A percentile compares a stretch with the other conserved stretches of the same genome.
Conservation (phyloP, 2,888 invertebrate genomes). For the Thereva nobilitata region DNA sequence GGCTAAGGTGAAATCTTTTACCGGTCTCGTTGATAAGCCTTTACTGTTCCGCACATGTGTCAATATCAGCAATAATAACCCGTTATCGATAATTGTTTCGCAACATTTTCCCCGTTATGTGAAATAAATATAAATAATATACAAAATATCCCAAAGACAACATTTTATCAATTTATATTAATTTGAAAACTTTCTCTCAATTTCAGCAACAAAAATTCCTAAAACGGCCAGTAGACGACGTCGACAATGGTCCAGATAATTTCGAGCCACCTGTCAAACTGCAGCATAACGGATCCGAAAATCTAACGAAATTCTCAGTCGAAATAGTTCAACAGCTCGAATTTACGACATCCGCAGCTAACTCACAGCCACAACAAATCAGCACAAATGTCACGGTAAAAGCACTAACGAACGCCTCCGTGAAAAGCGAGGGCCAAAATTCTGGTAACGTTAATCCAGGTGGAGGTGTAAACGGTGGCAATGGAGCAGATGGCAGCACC, state of each 20-base stretch:
- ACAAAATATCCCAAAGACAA: too few species aligned
- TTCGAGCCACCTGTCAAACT: constrained; percentile 77
- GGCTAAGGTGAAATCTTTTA: too few species aligned
- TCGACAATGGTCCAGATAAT: constrained; percentile 58
- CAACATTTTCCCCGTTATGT: too few species aligned
- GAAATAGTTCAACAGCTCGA: constrained; percentile 91
- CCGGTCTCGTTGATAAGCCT: too few species aligned
- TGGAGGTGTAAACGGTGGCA: constrained; percentile 44
- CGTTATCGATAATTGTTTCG: too few species aligned
- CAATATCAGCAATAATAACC: too few species aligned
- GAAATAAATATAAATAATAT: too few species aligned
- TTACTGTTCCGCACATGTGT: too few species aligned
- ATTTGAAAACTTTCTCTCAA: constrained; percentile 25
- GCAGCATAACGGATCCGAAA: constrained; percentile 63
- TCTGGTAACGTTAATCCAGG: constrained; percentile 49
- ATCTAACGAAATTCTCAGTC: constrained; percentile 80
- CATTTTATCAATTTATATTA: neutral
- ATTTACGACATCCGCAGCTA: constrained; percentile 85
- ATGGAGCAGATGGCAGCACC: constrained; percentile 38
- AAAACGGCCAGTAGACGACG: constrained; percentile 72
- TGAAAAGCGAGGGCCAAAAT: constrained; percentile 54
- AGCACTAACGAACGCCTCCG: constrained; percentile 69
- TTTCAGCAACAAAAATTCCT: constrained; percentile 83
- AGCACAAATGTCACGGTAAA: constrained; percentile 92
- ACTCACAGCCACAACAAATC: constrained; percentile 86